Base-by-base conservation (phyloP, 2,888 invertebrate genomes). In the Phytoseiulus persimilis region DNA sequence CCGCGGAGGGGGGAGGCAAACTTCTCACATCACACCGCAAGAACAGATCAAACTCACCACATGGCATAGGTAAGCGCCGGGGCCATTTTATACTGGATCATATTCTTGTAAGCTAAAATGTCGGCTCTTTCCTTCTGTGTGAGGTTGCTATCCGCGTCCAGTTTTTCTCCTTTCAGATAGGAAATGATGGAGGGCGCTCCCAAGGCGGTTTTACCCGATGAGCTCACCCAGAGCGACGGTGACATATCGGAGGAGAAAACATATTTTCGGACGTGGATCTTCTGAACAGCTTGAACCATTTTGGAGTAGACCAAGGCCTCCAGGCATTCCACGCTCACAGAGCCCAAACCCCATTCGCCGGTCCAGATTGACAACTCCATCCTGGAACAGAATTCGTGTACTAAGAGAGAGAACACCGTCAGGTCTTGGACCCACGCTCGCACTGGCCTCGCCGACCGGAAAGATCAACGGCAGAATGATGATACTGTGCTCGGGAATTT, bases 301-400 rank as follows among this genome's bases (percentile, higher is more conserved):
- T 91, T 87, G 11, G 91, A 87, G 32, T 87, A 87, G 32, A 97
- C 96, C 94, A 97, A 94, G 92, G 95, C 95, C 93, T 96, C 95
- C 89, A 97, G 94, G 92, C 96, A 96, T 92, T 95, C 95, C 90
- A 95, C 94, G 94, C 97, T 96, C 90, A 97, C 94, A 0, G 97
- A 96, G 0, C 96, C 96, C 90, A 97, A 93, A 32, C 96, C 96
- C 95, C 95, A 97, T 93, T 96, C 96, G 32, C 96, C 96, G 92
- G 95, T 95, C 95, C 96, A 97, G 91, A 96, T 95, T 93, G 95
- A 94, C 91, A 97, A 93, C 92, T 95, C 92, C 92, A 92, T 92
- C 83, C 33, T 87, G 87, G n/a, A 33, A 83, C 31, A 5, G 18
- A 65, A 28, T 18, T 28, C 65, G 5, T 9, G 3, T 39, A 39